phyloP scores from a whole-genome alignment of 2,113 vertebrate species.

The Scolopax mira region DNA sequence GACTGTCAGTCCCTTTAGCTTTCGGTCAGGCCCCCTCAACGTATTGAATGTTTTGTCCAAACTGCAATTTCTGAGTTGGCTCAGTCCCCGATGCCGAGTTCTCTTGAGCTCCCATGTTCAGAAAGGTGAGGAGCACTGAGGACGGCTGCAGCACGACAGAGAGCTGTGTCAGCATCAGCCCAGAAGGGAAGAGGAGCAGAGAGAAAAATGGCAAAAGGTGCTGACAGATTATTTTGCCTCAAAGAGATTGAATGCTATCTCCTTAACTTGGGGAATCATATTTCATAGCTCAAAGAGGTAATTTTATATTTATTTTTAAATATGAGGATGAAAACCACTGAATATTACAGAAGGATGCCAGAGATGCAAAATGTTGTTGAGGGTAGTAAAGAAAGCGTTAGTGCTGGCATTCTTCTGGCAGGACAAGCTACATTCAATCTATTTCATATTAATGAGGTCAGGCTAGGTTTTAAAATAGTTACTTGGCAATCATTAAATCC shows the following conservation, averaged over 20 bases:
- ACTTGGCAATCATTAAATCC: background rate
- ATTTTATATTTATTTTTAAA: background rate
- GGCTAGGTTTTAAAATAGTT: background rate
- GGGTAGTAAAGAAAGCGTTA: background rate
- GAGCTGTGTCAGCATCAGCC: background rate
- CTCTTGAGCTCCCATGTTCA: background rate
- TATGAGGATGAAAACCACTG: background rate
- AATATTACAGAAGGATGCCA: background rate
- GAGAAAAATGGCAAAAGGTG: background rate
- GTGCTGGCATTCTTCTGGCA: background rate
- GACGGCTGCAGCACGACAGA: rapidly evolving
- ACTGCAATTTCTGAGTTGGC: background rate
- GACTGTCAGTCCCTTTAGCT: background rate
- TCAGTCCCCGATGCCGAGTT: background rate
- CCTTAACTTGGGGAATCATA: background rate
- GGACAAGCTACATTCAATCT: background rate
- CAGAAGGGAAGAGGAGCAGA: background rate
- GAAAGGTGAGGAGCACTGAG: rapidly evolving
- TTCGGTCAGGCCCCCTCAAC: background rate
- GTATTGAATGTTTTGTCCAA: background rate
- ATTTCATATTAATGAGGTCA: background rate
- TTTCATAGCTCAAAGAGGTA: background rate
- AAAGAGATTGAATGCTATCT: background rate
- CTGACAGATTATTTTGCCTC: background rate
- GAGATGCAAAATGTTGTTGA: background rate